phyloP scores from a whole-genome alignment of 92 coral and sea anemone genomes.

The Galaxea fascicularis region DNA sequence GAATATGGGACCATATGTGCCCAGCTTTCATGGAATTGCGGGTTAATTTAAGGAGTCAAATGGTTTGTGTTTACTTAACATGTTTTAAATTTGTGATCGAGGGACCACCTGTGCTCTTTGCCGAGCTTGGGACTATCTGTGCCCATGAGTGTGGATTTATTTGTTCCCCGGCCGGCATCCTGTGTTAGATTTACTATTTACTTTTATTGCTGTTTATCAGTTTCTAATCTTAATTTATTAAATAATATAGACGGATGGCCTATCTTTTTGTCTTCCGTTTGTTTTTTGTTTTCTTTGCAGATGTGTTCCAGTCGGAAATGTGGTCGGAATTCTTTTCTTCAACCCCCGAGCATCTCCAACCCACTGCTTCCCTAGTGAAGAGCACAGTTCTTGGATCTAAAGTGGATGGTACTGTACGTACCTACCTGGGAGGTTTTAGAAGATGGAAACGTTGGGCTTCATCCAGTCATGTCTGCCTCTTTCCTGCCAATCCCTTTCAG shows the following conservation, averaged over 20 bases:
- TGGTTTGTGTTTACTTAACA: background rate
- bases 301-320: background rate
- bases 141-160: background rate
- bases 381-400: too few relatives aligned
- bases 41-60: background rate
- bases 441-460: too few relatives aligned
- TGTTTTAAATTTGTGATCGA: too few relatives aligned
- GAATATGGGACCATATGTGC: too few relatives aligned
- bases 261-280: constrained; percentile 3
- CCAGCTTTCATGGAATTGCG: too few relatives aligned
- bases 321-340: too few relatives aligned
- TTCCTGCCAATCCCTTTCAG: constrained; percentile 58
- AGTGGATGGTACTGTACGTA: too few relatives aligned
- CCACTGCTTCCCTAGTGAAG: too few relatives aligned
- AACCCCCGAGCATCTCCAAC: too few relatives aligned
- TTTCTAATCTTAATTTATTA: background rate
- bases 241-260: constrained; percentile 1
- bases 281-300: background rate
- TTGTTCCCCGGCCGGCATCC: background rate
- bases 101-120: background rate
- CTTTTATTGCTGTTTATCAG: background rate
- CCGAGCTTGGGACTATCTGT: background rate
- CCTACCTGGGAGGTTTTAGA: too few relatives aligned
- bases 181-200: background rate
- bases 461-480: constrained; percentile 2